These are phyloP conservation scores for Balaeniceps rex DNA, from an alignment of 2,113 vertebrate genomes.

Conservation along the genomic window DNA sequence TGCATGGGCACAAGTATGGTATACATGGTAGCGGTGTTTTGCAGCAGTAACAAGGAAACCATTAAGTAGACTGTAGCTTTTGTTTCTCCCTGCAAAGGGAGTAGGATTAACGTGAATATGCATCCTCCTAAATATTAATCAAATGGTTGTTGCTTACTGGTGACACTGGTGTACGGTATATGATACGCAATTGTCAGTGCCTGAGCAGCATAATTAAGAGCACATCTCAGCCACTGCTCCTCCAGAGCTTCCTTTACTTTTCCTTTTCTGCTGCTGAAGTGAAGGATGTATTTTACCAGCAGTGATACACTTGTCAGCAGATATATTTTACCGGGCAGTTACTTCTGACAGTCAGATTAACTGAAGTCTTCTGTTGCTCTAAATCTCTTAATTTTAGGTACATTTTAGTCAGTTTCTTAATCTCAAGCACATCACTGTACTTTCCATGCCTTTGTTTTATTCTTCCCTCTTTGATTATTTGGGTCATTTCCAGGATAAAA, in stretches of 20 bases:
- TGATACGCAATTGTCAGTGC: fast-evolving
- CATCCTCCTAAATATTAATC: neutral
- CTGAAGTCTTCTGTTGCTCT: neutral
- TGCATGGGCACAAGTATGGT: neutral
- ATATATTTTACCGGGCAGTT: neutral
- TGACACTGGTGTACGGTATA: neutral
- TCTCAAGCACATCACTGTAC: neutral
- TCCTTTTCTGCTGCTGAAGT: neutral
- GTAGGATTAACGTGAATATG: neutral
- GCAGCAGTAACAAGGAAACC: neutral
- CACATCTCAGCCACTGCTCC: neutral
- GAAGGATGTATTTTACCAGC: neutral
- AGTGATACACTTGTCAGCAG: neutral
- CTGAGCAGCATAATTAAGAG: neutral
- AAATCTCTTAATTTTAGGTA: neutral
- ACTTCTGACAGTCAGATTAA: neutral
- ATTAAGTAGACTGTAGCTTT: neutral
- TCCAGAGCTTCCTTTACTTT: neutral
- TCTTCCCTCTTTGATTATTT: neutral
- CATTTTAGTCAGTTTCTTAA: neutral
- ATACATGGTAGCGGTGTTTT: neutral
- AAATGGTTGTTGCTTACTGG: neutral
- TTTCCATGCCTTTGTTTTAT: neutral
- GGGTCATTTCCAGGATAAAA: neutral
- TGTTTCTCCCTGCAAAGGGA: neutral